phyloP scores from a whole-genome alignment of 2,888 invertebrate species.

The Epirrhoe tristata region DNA sequence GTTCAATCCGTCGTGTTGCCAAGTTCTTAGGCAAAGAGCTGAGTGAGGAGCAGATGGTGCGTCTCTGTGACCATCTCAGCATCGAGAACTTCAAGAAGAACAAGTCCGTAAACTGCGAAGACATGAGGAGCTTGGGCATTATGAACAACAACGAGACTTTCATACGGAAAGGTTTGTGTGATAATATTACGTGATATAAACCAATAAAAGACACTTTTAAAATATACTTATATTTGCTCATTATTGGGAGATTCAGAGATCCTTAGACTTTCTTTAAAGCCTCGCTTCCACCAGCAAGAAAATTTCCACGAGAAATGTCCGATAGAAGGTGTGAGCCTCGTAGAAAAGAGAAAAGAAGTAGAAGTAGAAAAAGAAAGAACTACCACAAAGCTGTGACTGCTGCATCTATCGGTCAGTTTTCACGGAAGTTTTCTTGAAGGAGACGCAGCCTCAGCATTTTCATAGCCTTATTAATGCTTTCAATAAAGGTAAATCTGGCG shows the following conservation, averaged over 20 bases:
- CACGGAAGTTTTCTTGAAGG: neutral
- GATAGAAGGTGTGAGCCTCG: too few relatives aligned
- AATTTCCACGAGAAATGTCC: too few relatives aligned
- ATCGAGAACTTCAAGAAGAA: constrained; percentile 91
- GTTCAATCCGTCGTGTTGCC: constrained; percentile 78
- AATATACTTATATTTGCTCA: too few relatives aligned
- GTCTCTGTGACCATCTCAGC: constrained; percentile 87
- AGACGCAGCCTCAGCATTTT: neutral
- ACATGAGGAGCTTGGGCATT: constrained; percentile 26
- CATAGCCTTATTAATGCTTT: neutral
- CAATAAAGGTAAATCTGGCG: constrained; percentile 80
- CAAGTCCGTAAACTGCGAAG: constrained; percentile 58
- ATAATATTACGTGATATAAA: too few relatives aligned
- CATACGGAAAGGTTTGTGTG: constrained; percentile 50
- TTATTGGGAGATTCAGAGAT: too few relatives aligned
- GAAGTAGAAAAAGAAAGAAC: too few relatives aligned
- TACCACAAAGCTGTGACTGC: neutral
- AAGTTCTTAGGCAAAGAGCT: constrained; percentile 82
- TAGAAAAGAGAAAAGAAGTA: too few relatives aligned
- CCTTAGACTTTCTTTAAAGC: too few relatives aligned
- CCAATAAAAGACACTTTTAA: too few relatives aligned
- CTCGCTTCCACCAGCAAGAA: too few relatives aligned
- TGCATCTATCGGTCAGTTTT: too few relatives aligned
- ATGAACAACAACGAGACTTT: constrained; percentile 36
- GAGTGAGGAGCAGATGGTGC: constrained; percentile 52